These are phyloP conservation scores for Blastomussa wellsi DNA, from an alignment of 92 coral and sea anemone genomes.

Conservation along the genomic window DNA sequence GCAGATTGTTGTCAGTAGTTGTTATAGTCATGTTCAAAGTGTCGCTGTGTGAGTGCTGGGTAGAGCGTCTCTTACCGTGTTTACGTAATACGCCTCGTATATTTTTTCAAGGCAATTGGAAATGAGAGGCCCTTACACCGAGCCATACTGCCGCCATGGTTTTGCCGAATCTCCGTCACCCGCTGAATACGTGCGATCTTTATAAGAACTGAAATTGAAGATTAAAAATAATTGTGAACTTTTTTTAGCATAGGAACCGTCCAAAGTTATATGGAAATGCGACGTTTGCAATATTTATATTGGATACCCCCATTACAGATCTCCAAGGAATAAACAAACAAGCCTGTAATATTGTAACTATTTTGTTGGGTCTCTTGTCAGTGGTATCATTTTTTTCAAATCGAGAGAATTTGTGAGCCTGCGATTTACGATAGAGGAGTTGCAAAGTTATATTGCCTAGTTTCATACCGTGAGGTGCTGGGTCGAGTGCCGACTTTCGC, in stretches of 20 bases:
- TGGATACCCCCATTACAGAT: conserved; percentile 31
- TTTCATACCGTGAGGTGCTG: no score
- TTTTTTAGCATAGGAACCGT: conserved; percentile 40
- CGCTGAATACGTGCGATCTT: conserved; percentile 1
- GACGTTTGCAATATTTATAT: conserved; percentile 50
- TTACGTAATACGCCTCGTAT: not conserved
- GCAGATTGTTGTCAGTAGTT: conserved; percentile 6
- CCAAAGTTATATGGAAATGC: conserved; percentile 39
- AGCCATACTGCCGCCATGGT: conserved; percentile 14
- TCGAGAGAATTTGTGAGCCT: not conserved
- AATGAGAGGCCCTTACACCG: conserved; percentile 5
- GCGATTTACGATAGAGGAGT: not conserved
- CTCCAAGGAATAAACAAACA: conserved; percentile 27
- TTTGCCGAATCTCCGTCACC: conserved; percentile 17
- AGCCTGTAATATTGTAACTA: conserved; percentile 40
- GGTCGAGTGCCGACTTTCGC: no score
- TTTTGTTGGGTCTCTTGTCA: no score
- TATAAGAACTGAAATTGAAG: conserved; percentile 21
- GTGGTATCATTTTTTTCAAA: not conserved
- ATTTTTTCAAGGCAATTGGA: not conserved
- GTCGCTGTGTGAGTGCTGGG: conserved; percentile 9
- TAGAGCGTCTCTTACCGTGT: not conserved
- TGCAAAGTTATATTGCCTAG: no score
- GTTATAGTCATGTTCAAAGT: not conserved
- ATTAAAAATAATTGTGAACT: conserved; percentile 34